Base-by-base conservation (phyloP, 2,797 vertebrate species). In the Neoniphon sammara region DNA sequence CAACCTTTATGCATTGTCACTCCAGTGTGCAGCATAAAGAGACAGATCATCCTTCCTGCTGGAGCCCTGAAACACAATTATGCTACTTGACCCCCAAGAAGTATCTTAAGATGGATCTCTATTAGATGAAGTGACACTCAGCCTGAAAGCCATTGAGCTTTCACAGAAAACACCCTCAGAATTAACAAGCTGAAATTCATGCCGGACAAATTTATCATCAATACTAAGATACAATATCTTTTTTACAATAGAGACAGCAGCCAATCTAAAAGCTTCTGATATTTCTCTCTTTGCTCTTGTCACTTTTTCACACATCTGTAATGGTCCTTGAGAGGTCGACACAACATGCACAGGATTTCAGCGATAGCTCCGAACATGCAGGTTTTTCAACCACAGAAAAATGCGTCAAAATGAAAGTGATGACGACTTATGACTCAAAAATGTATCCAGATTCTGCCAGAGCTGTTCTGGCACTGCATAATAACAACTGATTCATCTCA, bases 61-160 rank as follows among this genome's bases (percentile, higher is more conserved):
- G 66, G 79, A 69, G 75, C 68, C 52, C 52, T 49, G 71, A 71
- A 87, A 88, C 84, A 77, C 83, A 86, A 80, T 86, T 84, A 87
- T 58, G 56, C 70, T 70, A 74, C 83, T 86, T 88, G 88, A 91
- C 85, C 88, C 90, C 76, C 18, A 67, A 70, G 36, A 73, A 69
- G 65, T 57, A 59, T 84, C 70, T 79, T 73, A 83, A 80, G 81
- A 68, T 1, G 18, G 21, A 65, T 44, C 60, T 78, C 73, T 77
- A 70, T 59, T 49, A 78, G 75, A 77, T 64, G 61, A 84, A 82
- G 61, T 59, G 80, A 78, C 72, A 85, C 49, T 64, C 8, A 69
- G 59, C 1, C 15, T 53, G 44, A 75, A 81, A 55, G 66, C 20
- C 30, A 63, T 47, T 55, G 21, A 55, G 49, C 53, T 75, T 80